Evolutionary conservation across 1,140 invertebrate species (phyloP).

Genomic region (Diuraphis noxia): DNA sequence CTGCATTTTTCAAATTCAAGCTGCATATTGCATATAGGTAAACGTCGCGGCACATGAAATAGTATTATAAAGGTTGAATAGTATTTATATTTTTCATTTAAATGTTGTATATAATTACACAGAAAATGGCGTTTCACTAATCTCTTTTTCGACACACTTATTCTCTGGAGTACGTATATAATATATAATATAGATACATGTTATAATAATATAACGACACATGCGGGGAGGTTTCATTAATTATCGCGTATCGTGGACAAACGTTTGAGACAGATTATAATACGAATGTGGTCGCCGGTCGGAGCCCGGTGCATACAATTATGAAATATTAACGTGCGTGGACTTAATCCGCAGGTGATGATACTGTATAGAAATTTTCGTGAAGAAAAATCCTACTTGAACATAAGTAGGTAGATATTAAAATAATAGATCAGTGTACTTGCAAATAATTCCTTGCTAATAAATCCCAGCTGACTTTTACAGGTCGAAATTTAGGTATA

Average conservation of each 20-base stretch:
- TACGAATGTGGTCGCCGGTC: neutral
- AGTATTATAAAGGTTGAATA: no score
- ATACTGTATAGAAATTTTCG: neutral
- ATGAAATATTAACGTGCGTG: neutral
- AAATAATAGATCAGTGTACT: no score
- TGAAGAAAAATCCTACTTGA: neutral
- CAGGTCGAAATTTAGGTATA: no score
- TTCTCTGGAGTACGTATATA: no score
- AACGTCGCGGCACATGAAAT: no score
- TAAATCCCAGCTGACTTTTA: no score
- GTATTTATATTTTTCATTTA: no score
- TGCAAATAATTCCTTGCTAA: no score
- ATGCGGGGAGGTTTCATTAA: neutral
- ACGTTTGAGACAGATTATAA: neutral
- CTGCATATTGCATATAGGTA: no score
- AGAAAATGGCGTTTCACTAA: neutral
- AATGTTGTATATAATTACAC: no score
- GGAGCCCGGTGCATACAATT: neutral
- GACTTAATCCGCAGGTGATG: neutral
- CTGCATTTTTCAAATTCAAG: no score
- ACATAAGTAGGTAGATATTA: no score
- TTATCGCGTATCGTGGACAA: neutral
- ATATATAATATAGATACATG: neutral
- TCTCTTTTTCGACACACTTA: neutral
- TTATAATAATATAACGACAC: neutral